Base-by-base conservation (phyloP, 2,888 invertebrate genomes). In the Cheilosia vulpina region DNA sequence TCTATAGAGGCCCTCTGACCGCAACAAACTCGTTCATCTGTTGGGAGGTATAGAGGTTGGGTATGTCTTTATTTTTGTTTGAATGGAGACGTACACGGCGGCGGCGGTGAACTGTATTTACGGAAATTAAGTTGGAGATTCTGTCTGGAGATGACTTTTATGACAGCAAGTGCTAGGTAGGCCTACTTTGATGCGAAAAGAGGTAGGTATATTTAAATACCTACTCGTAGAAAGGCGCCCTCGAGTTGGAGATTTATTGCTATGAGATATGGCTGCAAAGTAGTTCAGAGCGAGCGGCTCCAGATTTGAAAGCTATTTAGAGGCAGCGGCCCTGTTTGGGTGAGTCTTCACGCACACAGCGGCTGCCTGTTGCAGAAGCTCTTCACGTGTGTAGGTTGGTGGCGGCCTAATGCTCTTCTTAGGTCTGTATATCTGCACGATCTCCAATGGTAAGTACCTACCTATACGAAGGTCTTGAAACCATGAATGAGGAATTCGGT, bases 11-110 rank as follows among this genome's bases (percentile, higher is more conserved):
- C 72, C 69, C 62, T 76, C 68, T 57, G 58, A 72, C 79, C 79
- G 79, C 79, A 79, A 65, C 71, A 78, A 47, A 76, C 52, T 60
- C 66, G 53, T 60, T 31, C 57, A 45, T 38, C 19, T 52, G 31
- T 27, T 45, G 21, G 15, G 4, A 17, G 3, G 17, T 19, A 13
- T 21, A 13, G 17, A 9, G 38, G 19, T 58, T 31, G 0, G 50
- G 41, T 62, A 13, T 53, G 41, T 52, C 60, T 72, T 53, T 19
- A 58, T 47, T 72, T 62, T 45, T 55, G 50, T 47, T n/a, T 21
- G 21, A 19, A 50, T 24, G n/a, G 9, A 69, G 55, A 31, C 27
- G 34, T 34, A 13, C 43, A 50, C 21, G 9, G 31, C 31, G 31
- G 31, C 31, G 31, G 31, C 31, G 31, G 9, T 31, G 31, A 31